These are phyloP conservation scores for Drosophila eugracilis DNA, from an alignment of 1,140 invertebrate species.

Conservation along the genomic window DNA sequence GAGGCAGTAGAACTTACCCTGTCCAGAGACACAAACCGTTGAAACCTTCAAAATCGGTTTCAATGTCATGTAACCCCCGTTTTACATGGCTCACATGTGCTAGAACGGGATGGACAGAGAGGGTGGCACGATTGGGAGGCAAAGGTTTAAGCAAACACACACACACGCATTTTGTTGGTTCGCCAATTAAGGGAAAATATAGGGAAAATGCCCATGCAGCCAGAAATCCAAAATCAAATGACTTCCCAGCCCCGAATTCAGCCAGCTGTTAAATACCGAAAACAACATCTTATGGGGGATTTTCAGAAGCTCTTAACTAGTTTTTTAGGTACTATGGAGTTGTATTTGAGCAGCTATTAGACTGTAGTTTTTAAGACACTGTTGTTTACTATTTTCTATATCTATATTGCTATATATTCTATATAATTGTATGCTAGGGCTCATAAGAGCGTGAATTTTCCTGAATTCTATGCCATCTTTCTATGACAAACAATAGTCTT, in stretches of 20 bases:
- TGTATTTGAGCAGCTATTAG: background rate
- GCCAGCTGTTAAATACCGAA: constrained; percentile 20
- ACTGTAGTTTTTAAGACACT: too few species aligned
- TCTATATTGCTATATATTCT: too few species aligned
- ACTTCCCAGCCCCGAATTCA: background rate
- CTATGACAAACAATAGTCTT: background rate
- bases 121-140: constrained; percentile 9
- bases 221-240: constrained; percentile 7
- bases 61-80: constrained; percentile 83
- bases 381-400: too few species aligned
- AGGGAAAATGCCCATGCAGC: constrained; percentile 38
- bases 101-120: background rate
- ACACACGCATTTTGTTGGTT: constrained; percentile 8
- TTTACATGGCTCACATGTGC: constrained; percentile 51
- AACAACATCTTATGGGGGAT: background rate
- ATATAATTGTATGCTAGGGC: too few species aligned
- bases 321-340: background rate
- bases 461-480: too few species aligned
- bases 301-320: background rate
- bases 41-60: constrained; percentile 82
- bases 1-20: constrained; percentile 28
- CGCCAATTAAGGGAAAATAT: constrained; percentile 20
- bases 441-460: too few species aligned
- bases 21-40: constrained; percentile 39
- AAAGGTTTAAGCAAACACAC: background rate